Conservation (phyloP, 2,888 invertebrate genomes). For the Peribatodes rhomboidaria region DNA sequence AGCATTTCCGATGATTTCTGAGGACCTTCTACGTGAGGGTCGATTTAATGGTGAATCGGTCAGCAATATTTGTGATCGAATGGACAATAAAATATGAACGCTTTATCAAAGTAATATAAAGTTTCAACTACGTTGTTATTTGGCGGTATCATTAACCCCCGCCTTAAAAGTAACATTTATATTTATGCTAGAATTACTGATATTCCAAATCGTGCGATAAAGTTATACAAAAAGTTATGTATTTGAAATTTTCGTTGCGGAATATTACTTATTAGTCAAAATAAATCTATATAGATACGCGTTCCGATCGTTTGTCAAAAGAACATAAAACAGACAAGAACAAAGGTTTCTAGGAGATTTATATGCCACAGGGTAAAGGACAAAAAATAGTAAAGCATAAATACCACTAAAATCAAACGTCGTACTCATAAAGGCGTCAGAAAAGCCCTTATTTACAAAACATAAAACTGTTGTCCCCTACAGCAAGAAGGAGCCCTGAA, state of each 20-base stretch:
- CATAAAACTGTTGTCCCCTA: conserved; percentile 20
- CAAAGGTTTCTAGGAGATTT: not conserved
- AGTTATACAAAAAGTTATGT: too few species aligned
- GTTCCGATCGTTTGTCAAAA: too few species aligned
- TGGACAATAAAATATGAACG: conserved; percentile 17
- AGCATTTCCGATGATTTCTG: conserved; percentile 17
- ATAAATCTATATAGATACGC: too few species aligned
- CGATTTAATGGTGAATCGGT: conserved; percentile 33
- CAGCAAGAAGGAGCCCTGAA: conserved; percentile 13
- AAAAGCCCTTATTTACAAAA: conserved; percentile 23
- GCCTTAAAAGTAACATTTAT: too few species aligned
- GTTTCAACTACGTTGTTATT: not conserved
- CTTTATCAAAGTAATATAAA: not conserved
- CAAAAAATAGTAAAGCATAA: conserved; percentile 7
- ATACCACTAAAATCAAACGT: conserved; percentile 9
- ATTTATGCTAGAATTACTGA: too few species aligned
- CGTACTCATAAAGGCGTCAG: not conserved
- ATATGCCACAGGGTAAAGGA: not conserved
- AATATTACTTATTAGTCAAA: too few species aligned
- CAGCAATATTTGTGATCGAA: conserved; percentile 31
- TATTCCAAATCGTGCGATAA: too few species aligned
- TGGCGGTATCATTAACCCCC: not conserved
- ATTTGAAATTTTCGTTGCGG: too few species aligned
- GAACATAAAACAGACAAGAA: not conserved
- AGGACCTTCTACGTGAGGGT: conserved; percentile 37